phyloP scores from a whole-genome alignment of 2,113 vertebrate species.

The Callorhinus ursinus region DNA sequence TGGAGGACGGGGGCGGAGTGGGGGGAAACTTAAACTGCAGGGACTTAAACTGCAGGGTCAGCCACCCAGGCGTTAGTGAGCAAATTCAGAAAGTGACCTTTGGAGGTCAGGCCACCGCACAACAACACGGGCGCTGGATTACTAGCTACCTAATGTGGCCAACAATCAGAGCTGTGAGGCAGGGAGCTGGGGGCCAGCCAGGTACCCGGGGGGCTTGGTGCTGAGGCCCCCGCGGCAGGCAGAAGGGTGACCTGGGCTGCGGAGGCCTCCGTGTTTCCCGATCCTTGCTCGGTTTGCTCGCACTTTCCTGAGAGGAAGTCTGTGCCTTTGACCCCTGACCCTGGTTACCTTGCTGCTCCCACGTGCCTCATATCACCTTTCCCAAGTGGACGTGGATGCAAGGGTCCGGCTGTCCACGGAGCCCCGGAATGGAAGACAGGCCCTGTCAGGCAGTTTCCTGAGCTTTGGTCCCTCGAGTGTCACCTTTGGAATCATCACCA shows the following conservation, averaged over 20 bases:
- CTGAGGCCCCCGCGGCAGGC: fast-evolving
- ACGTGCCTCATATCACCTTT: neutral
- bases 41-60: neutral
- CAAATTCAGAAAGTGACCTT: neutral
- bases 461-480: neutral
- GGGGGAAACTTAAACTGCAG: no score
- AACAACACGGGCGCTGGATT: no score
- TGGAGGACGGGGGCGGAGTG: neutral
- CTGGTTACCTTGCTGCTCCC: neutral
- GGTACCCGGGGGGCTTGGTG: neutral
- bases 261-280: neutral
- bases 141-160: fast-evolving
- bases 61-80: neutral
- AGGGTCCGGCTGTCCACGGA: neutral
- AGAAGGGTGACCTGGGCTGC: neutral
- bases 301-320: neutral
- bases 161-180: neutral
- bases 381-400: neutral
- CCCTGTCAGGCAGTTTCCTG: neutral
- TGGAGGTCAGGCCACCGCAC: fast-evolving
- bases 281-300: fast-evolving
- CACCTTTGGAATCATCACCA: no score
- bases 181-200: neutral
- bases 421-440: neutral
- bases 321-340: neutral